Evolutionary conservation across 2,888 invertebrate species (phyloP), one percentile per base, ranked within the genome.

Genomic region (Euclidia mi): DNA sequence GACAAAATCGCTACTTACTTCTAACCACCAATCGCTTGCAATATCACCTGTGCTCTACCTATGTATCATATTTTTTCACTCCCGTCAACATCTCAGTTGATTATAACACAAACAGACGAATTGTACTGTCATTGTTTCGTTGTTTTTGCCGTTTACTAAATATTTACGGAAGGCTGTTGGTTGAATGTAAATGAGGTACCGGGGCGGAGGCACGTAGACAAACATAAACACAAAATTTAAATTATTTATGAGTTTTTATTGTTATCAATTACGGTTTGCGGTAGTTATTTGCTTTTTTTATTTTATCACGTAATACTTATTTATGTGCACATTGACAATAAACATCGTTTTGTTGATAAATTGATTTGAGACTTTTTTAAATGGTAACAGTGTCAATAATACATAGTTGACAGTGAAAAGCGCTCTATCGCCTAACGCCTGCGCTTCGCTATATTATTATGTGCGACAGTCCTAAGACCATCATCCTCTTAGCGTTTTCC

Each of bases 41-140:
- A 4, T 37, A 2, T 17, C 37, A 14, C 31, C 38, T 4, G 2
- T n/a, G 46, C 35, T 20, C 14, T 28, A 11, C 10, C 4, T 17
- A 44, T 35, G 45, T 56, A 60, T 53, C 59, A 56, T 49, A 64
- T 56, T 62, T 67, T 68, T 60, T 42, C 57, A 57, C 56, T 56
- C 45, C 41, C 43, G 20, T 31, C 40, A 56, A 40, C 40, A 44
- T 52, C 47, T 50, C 50, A 38, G 35, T 58, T 69, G 69, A 69
- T 66, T 71, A 56, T 50, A 51, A 52, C 12, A 59, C 57, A 69
- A 66, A 63, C 51, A 57, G 29, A 40, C 35, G 62, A 59, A 37
- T 49, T 28, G 50, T 56, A 11, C 55, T 64, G 53, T 52, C 38
- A 35, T 42, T 53, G 46, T 11, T 15, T 20, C 25, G 25, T 11